Conservation (phyloP, 2,888 invertebrate genomes). For the Sisyra nigra region DNA sequence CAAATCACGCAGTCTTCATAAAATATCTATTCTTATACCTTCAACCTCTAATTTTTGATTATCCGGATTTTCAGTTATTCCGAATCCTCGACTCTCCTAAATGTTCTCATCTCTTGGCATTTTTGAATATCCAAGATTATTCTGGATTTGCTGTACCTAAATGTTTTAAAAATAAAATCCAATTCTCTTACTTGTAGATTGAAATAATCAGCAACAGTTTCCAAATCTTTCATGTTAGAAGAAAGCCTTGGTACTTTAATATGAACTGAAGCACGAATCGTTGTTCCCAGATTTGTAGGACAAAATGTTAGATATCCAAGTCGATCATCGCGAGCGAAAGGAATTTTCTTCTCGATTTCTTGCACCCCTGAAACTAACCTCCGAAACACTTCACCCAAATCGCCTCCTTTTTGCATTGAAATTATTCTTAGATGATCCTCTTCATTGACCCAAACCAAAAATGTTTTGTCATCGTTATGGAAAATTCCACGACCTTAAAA, state of each 20-base stretch:
- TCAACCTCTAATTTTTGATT: no score
- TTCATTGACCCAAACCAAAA: slow-evolving; percentile 97
- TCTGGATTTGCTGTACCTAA: no score
- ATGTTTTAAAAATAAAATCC: no score
- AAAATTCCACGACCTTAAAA: slow-evolving; percentile 77
- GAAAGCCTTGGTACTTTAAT: slow-evolving; percentile 50
- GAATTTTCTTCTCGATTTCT: slow-evolving; percentile 83
- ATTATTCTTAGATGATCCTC: slow-evolving; percentile 97
- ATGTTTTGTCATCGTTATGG: slow-evolving; percentile 94
- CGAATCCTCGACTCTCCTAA: no score
- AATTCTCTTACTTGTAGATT: slow-evolving; percentile 25
- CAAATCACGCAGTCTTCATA: no score
- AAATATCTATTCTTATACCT: no score
- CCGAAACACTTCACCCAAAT: slow-evolving; percentile 79
- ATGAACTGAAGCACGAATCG: slow-evolving; percentile 95
- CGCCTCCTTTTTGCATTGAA: slow-evolving; percentile 96
- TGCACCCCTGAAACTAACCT: slow-evolving; percentile 81
- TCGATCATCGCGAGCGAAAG: slow-evolving; percentile 90
- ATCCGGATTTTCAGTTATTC: no score
- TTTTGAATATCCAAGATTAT: no score
- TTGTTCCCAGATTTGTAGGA: slow-evolving; percentile 96
- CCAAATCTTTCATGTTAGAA: slow-evolving; percentile 24
- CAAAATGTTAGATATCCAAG: slow-evolving; percentile 98
- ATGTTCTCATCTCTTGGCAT: no score
- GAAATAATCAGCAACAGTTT: slow-evolving; percentile 29